A percentile compares a stretch with the other conserved stretches of the same genome.
Conservation (phyloP, 1,140 invertebrate species). For the Zaprionus capensis region DNA sequence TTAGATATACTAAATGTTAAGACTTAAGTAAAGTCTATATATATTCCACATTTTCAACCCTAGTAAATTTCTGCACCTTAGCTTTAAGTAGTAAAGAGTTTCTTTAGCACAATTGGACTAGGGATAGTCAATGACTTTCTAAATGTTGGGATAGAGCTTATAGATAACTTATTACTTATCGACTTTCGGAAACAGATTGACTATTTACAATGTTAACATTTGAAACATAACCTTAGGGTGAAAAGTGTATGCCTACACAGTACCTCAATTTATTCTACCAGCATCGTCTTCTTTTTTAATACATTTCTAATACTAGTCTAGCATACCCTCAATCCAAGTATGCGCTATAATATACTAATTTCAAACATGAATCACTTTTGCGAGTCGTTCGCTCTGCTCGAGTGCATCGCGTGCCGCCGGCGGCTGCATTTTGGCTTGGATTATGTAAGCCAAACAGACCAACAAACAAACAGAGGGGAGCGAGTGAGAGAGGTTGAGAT, state of each 20-base stretch:
- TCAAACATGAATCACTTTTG: slow-evolving; percentile 33
- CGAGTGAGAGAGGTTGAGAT: slow-evolving; percentile 15
- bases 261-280: too few species aligned
- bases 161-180: not conserved
- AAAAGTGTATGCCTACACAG: too few species aligned
- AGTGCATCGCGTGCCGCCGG: slow-evolving; percentile 54
- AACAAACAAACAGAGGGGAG: slow-evolving; percentile 28
- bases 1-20: too few species aligned
- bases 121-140: too few species aligned
- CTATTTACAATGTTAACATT: too few species aligned
- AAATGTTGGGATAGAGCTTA: not conserved
- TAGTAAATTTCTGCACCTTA: not conserved
- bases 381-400: slow-evolving; percentile 31
- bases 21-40: not conserved
- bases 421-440: slow-evolving; percentile 51
- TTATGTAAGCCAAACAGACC: slow-evolving; percentile 63
- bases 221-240: too few species aligned
- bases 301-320: not conserved
- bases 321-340: not conserved
- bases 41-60: too few species aligned
- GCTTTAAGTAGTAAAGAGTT: not conserved
- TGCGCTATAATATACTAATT: not conserved
- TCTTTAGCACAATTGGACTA: not conserved
- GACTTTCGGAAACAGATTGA: too few species aligned
- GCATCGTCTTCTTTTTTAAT: too few species aligned